Base-by-base conservation (phyloP, 2,113 vertebrate genomes). In the Gallinago undulata region DNA sequence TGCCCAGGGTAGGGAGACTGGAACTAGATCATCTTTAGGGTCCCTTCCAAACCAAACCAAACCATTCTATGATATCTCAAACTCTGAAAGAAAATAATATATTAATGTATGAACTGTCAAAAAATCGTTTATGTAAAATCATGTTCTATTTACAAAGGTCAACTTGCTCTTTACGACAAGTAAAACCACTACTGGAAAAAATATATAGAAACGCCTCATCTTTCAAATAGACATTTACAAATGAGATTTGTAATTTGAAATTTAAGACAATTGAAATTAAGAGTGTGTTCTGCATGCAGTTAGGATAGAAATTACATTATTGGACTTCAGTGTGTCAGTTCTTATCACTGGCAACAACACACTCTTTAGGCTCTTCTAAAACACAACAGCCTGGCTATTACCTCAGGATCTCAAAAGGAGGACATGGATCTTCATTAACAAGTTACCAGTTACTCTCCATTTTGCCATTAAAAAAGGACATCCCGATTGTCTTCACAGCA, bases 221-320 rank as follows among this genome's bases (percentile, higher is more conserved):
- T 90, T 80, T 93, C 68, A 91, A 94, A 93, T 9, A 93, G 47
- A 91, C 78, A 96, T 95, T 94, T 90, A 73, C 93, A 96, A 96
- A 88, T 37, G 35, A 37, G 35, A 37, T 37, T 37, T 37, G 35
- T 37, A 37, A 37, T 37, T 37, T 37, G 35, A 37, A 37, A 37
- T 37, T 37, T 37, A 37, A 37, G 35, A 96, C 78, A 92, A 56
- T 51, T 83, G 69, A 94, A 94, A 93, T 81, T 60, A 80, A 90
- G 82, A 88, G 80, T 74, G 84, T 12, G 30, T 93, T 93, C 85
- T 69, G 92, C 96, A 96, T 96, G 88, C 95, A 96, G 41, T 89
- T 89, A 79, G 19, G 50, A 93, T 27, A 86, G 56, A 91, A 89
- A 82, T 70, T 94, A 83, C 80, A 81, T n/a, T 78, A 50, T 9